Percentiles rank a stretch among this genome's conserved stretches.
Conservation (phyloP, 2,888 invertebrate genomes). For the Erebia palarica region DNA sequence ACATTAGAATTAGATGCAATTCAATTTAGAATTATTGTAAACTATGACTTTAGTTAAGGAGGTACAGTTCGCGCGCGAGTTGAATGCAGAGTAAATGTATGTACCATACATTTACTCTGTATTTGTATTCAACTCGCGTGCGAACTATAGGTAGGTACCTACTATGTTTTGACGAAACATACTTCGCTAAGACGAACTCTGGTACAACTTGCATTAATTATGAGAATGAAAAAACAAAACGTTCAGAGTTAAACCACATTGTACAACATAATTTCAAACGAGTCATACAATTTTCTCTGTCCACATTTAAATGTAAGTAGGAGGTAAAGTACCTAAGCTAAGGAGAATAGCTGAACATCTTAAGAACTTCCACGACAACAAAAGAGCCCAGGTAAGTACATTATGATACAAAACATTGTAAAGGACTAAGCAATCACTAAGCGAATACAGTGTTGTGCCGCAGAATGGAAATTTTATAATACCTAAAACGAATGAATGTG, state of each 20-base stretch:
- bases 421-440: conserved; percentile 48
- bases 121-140: no score
- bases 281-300: conserved; percentile 5
- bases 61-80: no score
- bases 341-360: conserved; percentile 37
- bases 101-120: no score
- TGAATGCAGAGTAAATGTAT: no score
- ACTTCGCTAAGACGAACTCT: no score
- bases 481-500: conserved; percentile 76
- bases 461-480: conserved; percentile 64
- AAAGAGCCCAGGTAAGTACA: conserved; percentile 41
- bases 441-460: conserved; percentile 47
- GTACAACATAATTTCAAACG: conserved; percentile 7
- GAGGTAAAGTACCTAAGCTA: conserved; percentile 13
- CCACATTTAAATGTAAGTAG: conserved; percentile 5
- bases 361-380: conserved; percentile 35
- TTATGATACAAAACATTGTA: conserved; percentile 42
- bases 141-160: no score
- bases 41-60: no score
- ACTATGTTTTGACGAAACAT: no score
- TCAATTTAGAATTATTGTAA: no score
- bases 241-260: neutral
- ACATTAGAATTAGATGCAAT: no score
- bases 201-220: no score
- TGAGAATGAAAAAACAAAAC: neutral